A percentile compares a stretch with the other conserved stretches of the same genome.
Evolutionary conservation across 2,113 vertebrate species (phyloP).

Genomic region (Pelecanoides urinatrix): DNA sequence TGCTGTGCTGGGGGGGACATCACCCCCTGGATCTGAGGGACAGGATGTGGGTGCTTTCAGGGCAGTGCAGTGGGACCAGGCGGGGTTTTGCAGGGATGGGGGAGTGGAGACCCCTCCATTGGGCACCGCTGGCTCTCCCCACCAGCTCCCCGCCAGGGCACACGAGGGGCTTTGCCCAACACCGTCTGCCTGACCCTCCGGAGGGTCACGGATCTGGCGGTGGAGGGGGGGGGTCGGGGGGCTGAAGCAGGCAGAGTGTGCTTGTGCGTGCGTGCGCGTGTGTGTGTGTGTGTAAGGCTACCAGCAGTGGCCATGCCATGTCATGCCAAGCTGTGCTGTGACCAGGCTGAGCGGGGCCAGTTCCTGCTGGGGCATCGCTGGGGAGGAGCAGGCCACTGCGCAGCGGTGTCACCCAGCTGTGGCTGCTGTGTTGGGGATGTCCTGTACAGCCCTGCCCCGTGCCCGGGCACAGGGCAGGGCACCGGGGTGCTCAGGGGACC

Average conservation of each 20-base stretch:
- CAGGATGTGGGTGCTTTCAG: neutral
- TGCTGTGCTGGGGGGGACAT: rapidly evolving
- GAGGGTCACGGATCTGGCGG: rapidly evolving
- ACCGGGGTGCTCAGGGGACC: rapidly evolving
- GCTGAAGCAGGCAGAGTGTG: neutral
- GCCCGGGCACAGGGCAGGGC: neutral
- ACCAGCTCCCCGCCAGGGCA: neutral
- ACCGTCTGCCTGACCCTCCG: rapidly evolving
- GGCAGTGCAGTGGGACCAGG: neutral
- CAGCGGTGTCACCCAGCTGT: neutral
- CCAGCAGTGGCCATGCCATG: neutral
- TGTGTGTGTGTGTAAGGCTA: neutral
- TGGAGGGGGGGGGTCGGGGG: rapidly evolving
- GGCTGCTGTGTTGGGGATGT: rapidly evolving
- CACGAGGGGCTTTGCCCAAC: rapidly evolving
- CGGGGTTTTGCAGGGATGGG: rapidly evolving
- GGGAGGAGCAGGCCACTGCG: rapidly evolving
- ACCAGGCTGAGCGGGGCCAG: neutral
- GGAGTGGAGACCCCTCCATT: neutral
- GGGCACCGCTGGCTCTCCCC: neutral
- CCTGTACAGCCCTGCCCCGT: neutral
- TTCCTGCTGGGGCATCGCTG: neutral
- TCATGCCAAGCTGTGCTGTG: rapidly evolving
- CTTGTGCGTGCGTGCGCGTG: rapidly evolving
- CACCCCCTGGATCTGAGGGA: too few species aligned